A percentile compares a stretch with the other conserved stretches of the same genome.
phyloP scores from a whole-genome alignment of 1,140 invertebrate species.

The Cyrtorhinus lividipennis region DNA sequence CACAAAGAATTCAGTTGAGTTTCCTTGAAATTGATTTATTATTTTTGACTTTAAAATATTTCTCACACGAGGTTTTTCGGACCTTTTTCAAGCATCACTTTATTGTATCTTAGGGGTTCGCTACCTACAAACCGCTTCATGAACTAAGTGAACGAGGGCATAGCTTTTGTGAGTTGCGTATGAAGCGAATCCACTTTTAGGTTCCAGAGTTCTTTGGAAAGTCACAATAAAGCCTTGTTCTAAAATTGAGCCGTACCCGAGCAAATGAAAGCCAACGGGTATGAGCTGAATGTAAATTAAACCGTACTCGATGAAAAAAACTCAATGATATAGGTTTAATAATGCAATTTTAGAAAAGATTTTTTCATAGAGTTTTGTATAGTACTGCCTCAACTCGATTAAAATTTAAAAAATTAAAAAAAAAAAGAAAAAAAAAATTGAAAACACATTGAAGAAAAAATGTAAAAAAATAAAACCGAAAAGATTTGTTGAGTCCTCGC shows the following conservation, averaged over 20 bases:
- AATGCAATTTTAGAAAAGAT: background rate
- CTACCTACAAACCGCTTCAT: background rate
- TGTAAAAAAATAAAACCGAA: background rate
- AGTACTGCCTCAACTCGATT: background rate
- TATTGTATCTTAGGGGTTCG: background rate
- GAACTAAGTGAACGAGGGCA: background rate
- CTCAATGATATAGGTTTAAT: background rate
- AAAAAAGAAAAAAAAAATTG: background rate
- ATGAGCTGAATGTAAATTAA: background rate
- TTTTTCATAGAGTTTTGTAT: conserved; percentile 9
- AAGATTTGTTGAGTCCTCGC: background rate
- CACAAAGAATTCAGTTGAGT: background rate
- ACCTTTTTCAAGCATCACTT: background rate
- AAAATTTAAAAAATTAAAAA: background rate
- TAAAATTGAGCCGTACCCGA: background rate
- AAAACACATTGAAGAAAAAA: background rate
- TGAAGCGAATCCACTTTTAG: background rate
- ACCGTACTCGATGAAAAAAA: background rate
- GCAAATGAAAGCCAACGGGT: background rate
- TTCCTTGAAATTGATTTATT: background rate
- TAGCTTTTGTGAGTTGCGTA: background rate
- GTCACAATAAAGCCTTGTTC: no score
- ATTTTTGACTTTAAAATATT: no score
- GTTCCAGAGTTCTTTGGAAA: no score
- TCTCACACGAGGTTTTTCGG: background rate